Base-by-base conservation (phyloP, 2,888 invertebrate genomes). In the Scaptodrosophila latifasciaeformis region DNA sequence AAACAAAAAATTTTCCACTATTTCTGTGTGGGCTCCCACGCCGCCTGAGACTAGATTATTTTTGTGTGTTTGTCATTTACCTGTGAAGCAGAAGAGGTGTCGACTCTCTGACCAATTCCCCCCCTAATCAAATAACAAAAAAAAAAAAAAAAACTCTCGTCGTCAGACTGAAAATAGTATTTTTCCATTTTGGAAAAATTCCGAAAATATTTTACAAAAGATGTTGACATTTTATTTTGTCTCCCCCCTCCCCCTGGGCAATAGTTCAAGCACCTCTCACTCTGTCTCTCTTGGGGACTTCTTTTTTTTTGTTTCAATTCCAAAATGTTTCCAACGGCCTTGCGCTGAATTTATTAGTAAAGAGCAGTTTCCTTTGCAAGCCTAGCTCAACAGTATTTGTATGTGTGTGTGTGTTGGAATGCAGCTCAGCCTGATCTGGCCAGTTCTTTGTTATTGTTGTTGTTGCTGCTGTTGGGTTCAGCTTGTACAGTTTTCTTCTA, bases 311-410 rank as follows among this genome's bases (percentile, higher is more conserved):
- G 62, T 70, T 67, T 67, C 67, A 70, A 52, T 67, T 70, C 70
- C 70, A 70, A 48, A 52, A 50, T 45, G 62, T 65, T 59, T 65
- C 63, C 59, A 57, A 75, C 75, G 71, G 71, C 71, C 71, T 71
- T 71, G 71, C 67, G 63, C 60, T 66, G 65, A 70, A 67, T 70
- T 72, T 70, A n/a, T n/a, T n/a, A n/a, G n/a, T n/a, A n/a, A n/a
- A n/a, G n/a, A n/a, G n/a, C n/a, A 64, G 53, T 55, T 7, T 54
- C 55, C 30, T 44, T 45, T 45, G 43, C 27, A n/a, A 5, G 2
- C 34, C 12, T n/a, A 34, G 34, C 34, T 34, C 34, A 13, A n/a
- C 34, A 10, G 34, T 10, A 21, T 24, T 29, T 27, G 5, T 40
- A 9, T 15, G 31, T 17, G 27, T 49, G 29, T 56, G 27, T 35